These are phyloP conservation scores for Acropora tenuis DNA, from an alignment of 64 coral and sea anemone species.

Conservation along the genomic window DNA sequence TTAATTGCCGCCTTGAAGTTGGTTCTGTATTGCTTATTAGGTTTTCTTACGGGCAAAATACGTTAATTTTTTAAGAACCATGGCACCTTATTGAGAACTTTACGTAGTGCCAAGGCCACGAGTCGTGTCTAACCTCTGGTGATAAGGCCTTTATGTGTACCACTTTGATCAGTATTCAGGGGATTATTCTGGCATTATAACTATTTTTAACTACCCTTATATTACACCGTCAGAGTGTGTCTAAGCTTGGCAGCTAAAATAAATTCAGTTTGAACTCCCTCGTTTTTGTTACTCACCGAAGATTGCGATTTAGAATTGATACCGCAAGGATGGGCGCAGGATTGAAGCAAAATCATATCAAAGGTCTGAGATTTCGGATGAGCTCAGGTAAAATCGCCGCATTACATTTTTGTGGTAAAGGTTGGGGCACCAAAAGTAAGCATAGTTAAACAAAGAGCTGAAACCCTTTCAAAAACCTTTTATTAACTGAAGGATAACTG, in stretches of 20 bases:
- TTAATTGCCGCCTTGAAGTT: neutral
- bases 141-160: too few relatives aligned
- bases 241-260: too few relatives aligned
- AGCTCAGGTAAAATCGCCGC: neutral
- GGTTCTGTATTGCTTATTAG: neutral
- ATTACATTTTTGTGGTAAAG: neutral
- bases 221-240: too few relatives aligned
- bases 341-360: constrained; percentile 4
- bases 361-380: neutral
- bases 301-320: too few relatives aligned
- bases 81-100: constrained; percentile 9
- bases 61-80: neutral
- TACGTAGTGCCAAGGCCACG: neutral
- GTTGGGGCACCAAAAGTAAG: neutral
- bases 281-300: too few relatives aligned
- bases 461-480: neutral
- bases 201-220: too few relatives aligned
- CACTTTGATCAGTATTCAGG: too few relatives aligned
- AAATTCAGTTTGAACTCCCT: too few relatives aligned
- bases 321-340: neutral
- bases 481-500: neutral
- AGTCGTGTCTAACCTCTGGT: neutral
- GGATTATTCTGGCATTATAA: too few relatives aligned
- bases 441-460: constrained; percentile 1
- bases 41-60: neutral